These are phyloP conservation scores for Cerastoderma edule DNA, from an alignment of 2,888 invertebrate genomes.

Conservation along the genomic window DNA sequence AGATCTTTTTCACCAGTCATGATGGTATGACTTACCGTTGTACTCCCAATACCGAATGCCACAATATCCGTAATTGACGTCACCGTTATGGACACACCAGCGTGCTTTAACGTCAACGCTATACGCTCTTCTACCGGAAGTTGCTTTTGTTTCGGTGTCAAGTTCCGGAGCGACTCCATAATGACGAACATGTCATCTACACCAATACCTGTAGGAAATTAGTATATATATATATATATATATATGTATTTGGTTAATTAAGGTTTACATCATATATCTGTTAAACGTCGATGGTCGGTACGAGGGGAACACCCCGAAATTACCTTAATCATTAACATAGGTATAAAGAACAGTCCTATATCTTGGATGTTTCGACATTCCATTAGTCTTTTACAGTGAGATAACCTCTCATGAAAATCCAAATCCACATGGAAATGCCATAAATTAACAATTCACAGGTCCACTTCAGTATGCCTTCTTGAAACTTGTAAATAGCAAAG, in stretches of 20 bases:
- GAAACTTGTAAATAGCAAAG: too few species aligned
- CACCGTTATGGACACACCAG: constrained; percentile 92
- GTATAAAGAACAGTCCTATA: neutral
- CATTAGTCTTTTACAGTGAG: too few species aligned
- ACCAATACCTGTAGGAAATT: constrained; percentile 79
- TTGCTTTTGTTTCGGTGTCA: constrained; percentile 59
- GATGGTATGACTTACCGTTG: constrained; percentile 86
- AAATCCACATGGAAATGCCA: too few species aligned
- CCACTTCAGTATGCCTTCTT: too few species aligned
- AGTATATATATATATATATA: too few species aligned
- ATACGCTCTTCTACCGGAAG: constrained; percentile 64
- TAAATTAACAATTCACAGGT: too few species aligned
- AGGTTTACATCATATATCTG: neutral
- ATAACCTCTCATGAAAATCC: too few species aligned
- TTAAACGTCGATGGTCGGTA: neutral
- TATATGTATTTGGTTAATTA: neutral
- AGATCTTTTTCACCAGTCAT: neutral
- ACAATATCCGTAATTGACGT: constrained; percentile 93
- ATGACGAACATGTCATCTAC: constrained; percentile 95
- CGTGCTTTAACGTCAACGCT: constrained; percentile 85
- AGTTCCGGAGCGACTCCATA: constrained; percentile 83
- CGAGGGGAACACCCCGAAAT: neutral
- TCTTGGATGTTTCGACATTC: too few species aligned
- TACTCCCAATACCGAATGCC: constrained; percentile 91
- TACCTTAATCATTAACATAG: neutral